Evolutionary conservation across 1,140 invertebrate genomes (phyloP).

Genomic region (Scaptomyza montana): DNA sequence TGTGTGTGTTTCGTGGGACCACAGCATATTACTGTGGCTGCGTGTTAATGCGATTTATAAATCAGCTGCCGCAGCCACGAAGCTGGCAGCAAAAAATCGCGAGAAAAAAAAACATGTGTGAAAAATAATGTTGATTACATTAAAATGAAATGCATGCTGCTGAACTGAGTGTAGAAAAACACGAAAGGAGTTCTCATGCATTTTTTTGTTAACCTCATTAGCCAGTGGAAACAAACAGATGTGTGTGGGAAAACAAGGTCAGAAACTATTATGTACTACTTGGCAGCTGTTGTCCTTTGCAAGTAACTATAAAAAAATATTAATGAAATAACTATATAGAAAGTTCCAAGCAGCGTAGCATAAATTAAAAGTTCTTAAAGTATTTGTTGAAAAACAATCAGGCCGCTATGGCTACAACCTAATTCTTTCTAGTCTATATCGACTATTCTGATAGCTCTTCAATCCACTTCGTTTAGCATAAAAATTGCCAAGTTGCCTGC

Average conservation of each 20-base stretch:
- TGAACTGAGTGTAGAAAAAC: background rate
- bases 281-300: background rate
- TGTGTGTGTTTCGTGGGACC: slow-evolving; percentile 8
- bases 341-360: background rate
- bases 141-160: slow-evolving; percentile 58
- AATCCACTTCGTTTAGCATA: background rate
- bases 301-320: background rate
- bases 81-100: slow-evolving; percentile 26
- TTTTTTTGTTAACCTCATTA: background rate
- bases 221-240: background rate
- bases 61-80: slow-evolving; percentile 53
- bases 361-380: background rate
- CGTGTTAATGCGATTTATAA: slow-evolving; percentile 76
- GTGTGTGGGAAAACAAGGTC: background rate
- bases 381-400: too few relatives aligned
- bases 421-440: background rate
- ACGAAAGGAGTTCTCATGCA: background rate
- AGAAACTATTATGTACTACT: background rate
- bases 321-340: background rate
- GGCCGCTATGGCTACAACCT: background rate
- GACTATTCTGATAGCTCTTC: background rate
- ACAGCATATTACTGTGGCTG: slow-evolving; percentile 41
- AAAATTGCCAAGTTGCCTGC: background rate
- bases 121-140: slow-evolving; percentile 69
- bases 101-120: slow-evolving; percentile 10